Evolutionary conservation across 2,888 invertebrate species (phyloP).

Genomic region (Oxycera nigricornis): DNA sequence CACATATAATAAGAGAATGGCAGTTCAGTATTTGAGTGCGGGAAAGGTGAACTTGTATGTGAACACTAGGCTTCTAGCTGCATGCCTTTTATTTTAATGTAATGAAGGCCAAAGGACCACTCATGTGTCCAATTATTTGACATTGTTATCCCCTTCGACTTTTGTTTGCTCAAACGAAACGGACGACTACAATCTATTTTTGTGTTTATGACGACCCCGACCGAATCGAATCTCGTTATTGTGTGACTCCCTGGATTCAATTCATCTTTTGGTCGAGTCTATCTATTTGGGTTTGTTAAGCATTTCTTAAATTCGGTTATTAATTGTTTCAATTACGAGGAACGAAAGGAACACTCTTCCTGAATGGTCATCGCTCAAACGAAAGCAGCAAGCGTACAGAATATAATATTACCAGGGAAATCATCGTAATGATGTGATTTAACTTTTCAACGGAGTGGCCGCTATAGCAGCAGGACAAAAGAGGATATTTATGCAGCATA

Average conservation of each 20-base stretch:
- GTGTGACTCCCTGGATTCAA: slow-evolving; percentile 15
- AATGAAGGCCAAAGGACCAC: slow-evolving; percentile 51
- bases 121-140: slow-evolving; percentile 52
- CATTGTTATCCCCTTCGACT: slow-evolving; percentile 47
- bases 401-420: slow-evolving; percentile 4
- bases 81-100: slow-evolving; percentile 42
- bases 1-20: not conserved
- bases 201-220: not conserved
- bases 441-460: no score
- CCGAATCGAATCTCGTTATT: slow-evolving; percentile 39
- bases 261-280: slow-evolving; percentile 34
- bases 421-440: slow-evolving; percentile 38
- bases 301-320: slow-evolving; percentile 28
- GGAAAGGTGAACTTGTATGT: slow-evolving; percentile 9
- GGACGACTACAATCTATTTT: not conserved
- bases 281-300: not conserved
- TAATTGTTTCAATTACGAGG: slow-evolving; percentile 38
- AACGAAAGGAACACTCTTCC: not conserved
- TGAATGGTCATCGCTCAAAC: not conserved
- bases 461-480: no score
- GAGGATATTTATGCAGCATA: no score
- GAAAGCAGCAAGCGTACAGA: not conserved
- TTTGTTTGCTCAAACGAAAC: not conserved
- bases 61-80: slow-evolving; percentile 19
- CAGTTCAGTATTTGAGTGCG: not conserved